Evolutionary conservation across 2,797 vertebrate genomes (phyloP), one percentile per base, ranked within the genome.

Genomic region (Salmo trutta): DNA sequence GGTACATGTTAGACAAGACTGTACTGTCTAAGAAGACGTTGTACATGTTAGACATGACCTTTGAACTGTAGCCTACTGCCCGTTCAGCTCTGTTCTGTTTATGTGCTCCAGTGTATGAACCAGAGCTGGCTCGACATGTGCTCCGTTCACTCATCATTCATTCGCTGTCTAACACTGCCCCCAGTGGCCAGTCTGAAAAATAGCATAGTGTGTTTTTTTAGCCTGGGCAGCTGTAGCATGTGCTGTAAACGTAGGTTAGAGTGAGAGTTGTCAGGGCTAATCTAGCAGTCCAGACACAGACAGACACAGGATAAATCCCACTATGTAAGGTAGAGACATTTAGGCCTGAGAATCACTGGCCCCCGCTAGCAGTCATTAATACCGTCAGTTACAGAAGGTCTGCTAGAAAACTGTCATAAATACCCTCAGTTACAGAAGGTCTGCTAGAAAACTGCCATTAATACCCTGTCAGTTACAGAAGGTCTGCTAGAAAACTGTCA

Each of bases 181-280:
- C 78, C 75, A 62, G 71, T 75, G 81, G 81, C 59, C 27, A 15
- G 66, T 16, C 66, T 4, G 56, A 79, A 6, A 6, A 59, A 53
- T 54, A 27, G 10, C 62, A 36, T 7, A 15, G 66, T 17, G 16
- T 31, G 4, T n/a, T 47, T 54, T 54, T 12, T 2, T 52, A 64
- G 47, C 21, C 47, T 62, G 17, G 15, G 27, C 19, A 8, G 7
- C 71, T 65, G 59, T 24, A 16, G 8, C 80, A 68, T 78, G 70
- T 73, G 53, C 70, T 76, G 73, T 75, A 70, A 36, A 69, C 7
- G 19, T 59, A 27, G 74, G 73, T 73, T 65, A 73, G 47, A 7
- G 67, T 75, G 27, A 54, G 73, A 71, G 72, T 67, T 75, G 78
- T 78, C 87, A 77, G 86, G 87, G 84, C 80, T 85, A 85, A 84